phyloP scores from a whole-genome alignment of 64 coral and sea anemone species.

The Catalaphyllia jardinei region DNA sequence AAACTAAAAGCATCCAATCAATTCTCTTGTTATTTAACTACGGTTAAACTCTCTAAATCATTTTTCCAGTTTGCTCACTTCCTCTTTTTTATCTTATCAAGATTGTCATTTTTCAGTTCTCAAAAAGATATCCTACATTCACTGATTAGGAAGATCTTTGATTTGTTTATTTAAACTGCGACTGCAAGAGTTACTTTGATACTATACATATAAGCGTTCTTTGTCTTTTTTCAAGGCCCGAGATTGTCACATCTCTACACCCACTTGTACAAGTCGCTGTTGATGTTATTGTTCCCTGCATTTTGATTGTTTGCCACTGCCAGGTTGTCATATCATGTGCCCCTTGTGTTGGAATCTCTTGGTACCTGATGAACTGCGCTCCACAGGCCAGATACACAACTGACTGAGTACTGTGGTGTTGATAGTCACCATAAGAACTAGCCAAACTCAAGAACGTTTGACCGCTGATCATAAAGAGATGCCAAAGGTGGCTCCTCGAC shows the following conservation, averaged over 20 bases:
- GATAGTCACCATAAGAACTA: background rate
- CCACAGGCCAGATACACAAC: conserved; percentile 12
- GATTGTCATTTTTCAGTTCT: no score
- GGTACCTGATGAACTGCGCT: conserved; percentile 43
- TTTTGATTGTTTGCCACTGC: background rate
- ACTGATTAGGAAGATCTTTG: no score
- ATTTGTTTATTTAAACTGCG: no score
- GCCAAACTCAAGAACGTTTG: conserved; percentile 49
- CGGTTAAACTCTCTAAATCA: no score
- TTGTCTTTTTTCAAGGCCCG: background rate
- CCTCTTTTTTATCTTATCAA: no score
- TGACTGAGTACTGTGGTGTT: conserved; percentile 4
- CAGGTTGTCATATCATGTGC: background rate
- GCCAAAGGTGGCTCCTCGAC: conserved; percentile 31
- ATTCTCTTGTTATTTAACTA: no score
- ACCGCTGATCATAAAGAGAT: conserved; percentile 45
- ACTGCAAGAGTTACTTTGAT: background rate
- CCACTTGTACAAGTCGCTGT: conserved; percentile 58
- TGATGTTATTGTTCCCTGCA: background rate
- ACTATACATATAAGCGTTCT: background rate
- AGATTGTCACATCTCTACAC: background rate
- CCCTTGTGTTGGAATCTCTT: background rate
- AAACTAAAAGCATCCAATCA: no score
- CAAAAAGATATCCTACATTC: no score
- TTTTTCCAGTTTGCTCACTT: no score